These are phyloP conservation scores for Parnassius apollo DNA, from an alignment of 2,888 invertebrate species.

Conservation along the genomic window DNA sequence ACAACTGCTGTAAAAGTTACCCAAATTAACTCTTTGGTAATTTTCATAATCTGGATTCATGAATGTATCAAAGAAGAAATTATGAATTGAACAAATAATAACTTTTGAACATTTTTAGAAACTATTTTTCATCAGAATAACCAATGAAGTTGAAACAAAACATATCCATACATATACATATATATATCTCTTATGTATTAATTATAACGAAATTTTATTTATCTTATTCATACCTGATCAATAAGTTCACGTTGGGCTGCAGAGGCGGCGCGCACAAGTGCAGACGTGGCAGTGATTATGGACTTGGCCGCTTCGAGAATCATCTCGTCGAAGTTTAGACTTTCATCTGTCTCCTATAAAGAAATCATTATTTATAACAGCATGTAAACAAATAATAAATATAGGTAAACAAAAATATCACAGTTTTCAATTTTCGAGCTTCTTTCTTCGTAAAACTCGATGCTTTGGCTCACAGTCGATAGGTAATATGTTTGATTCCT, in stretches of 20 bases:
- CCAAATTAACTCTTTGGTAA: no score
- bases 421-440: not conserved
- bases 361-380: not conserved
- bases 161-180: no score
- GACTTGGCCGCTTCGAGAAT: constrained; percentile 98
- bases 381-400: not conserved
- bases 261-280: constrained; percentile 97
- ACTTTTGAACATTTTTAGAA: no score
- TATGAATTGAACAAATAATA: no score
- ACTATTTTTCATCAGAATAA: no score
- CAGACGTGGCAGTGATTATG: constrained; percentile 98
- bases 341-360: constrained; percentile 93
- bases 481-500: constrained; percentile 99
- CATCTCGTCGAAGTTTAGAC: constrained; percentile 99
- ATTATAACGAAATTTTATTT: no score
- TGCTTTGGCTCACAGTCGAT: constrained; percentile 80
- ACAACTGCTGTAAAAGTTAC: no score
- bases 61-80: no score
- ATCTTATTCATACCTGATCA: constrained; percentile 75
- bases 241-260: constrained; percentile 98
- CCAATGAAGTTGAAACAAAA: no score
- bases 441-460: constrained; percentile 24
- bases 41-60: no score
- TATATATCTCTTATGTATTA: no score
- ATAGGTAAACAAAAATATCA: constrained; percentile 29